Percentiles rank a stretch among this genome's conserved stretches.
These are phyloP conservation scores for Gambelia wislizenii DNA, from an alignment of 2,797 vertebrate species.

Conservation along the genomic window DNA sequence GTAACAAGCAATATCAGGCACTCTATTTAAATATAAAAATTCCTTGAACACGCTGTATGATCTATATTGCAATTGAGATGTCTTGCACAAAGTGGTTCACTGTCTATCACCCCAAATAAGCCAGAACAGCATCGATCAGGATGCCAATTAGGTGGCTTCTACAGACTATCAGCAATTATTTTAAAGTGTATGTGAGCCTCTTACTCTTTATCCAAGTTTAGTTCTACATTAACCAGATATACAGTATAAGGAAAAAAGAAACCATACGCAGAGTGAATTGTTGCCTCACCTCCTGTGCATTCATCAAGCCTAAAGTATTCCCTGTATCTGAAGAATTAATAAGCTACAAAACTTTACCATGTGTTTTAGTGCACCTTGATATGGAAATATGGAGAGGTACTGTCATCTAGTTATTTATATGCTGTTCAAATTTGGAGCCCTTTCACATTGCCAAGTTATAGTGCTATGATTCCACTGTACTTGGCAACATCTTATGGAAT, in stretches of 20 bases:
- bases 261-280: constrained; percentile 30
- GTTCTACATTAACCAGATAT: constrained; percentile 51
- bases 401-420: not conserved
- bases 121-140: constrained; percentile 67
- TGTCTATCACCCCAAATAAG: constrained; percentile 73
- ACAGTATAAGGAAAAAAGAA: constrained; percentile 24
- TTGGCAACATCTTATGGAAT: no score
- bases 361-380: not conserved
- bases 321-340: not conserved
- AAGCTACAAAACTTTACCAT: constrained; percentile 27
- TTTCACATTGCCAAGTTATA: no score
- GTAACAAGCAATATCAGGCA: constrained; percentile 46
- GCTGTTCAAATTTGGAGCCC: not conserved
- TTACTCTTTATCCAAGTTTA: constrained; percentile 37
- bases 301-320: constrained; percentile 33
- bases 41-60: constrained; percentile 20
- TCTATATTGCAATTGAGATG: constrained; percentile 66
- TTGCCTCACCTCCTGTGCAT: constrained; percentile 2
- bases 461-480: no score
- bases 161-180: constrained; percentile 65
- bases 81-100: constrained; percentile 56
- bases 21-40: constrained; percentile 43
- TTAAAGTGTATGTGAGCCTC: constrained; percentile 31
- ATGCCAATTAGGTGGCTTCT: constrained; percentile 69
- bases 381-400: constrained; percentile 11